Conservation (phyloP, 2,888 invertebrate genomes). For the Megamerina dolium region DNA sequence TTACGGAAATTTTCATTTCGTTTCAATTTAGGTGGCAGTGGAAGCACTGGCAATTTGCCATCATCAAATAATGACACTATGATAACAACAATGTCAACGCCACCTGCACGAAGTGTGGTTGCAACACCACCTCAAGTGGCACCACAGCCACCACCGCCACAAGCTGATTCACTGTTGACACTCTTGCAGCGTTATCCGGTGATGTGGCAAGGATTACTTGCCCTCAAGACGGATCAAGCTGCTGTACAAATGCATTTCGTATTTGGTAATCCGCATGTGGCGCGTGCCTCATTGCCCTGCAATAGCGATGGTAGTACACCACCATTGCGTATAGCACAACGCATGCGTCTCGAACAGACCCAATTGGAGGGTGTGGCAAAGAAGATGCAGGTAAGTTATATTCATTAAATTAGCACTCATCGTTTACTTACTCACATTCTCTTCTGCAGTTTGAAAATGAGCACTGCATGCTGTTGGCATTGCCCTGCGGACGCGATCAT, state of each 20-base stretch:
- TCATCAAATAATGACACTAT: too few species aligned
- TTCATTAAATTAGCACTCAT: background rate
- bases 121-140: conserved; percentile 63
- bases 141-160: conserved; percentile 75
- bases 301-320: conserved; percentile 78
- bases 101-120: conserved; percentile 32
- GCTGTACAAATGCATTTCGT: conserved; percentile 99
- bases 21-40: background rate
- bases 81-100: conserved; percentile 33
- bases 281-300: conserved; percentile 79
- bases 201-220: conserved; percentile 95
- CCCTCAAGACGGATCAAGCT: conserved; percentile 93
- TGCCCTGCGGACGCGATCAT: conserved; percentile 93
- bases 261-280: conserved; percentile 86
- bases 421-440: background rate
- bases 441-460: conserved; percentile 77
- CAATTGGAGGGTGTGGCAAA: conserved; percentile 94
- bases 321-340: conserved; percentile 87
- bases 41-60: too few species aligned
- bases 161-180: conserved; percentile 76
- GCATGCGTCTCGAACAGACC: conserved; percentile 93
- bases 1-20: background rate
- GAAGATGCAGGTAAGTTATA: conserved; percentile 79
- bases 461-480: conserved; percentile 90
- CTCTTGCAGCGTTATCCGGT: conserved; percentile 86